Evolutionary conservation across 2,888 invertebrate species (phyloP).

Genomic region (Melolontha melolontha): DNA sequence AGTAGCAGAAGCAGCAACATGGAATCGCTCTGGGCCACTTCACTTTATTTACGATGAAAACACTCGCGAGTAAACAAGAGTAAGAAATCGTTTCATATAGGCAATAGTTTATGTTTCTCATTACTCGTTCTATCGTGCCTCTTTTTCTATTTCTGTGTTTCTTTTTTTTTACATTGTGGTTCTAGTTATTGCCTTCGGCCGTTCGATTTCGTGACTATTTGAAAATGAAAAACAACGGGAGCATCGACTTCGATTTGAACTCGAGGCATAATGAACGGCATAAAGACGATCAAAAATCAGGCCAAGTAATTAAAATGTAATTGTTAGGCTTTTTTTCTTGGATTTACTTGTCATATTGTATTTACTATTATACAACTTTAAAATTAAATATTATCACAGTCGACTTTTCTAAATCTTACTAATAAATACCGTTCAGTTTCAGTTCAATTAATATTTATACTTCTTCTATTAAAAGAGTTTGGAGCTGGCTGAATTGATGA

Average conservation of each 20-base stretch:
- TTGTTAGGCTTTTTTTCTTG: not conserved
- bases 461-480: too few species aligned
- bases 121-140: constrained; percentile 7
- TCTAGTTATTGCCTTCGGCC: not conserved
- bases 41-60: constrained; percentile 33
- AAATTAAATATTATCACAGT: too few species aligned
- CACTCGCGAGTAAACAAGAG: constrained; percentile 34
- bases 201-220: constrained; percentile 30
- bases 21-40: constrained; percentile 34
- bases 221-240: constrained; percentile 34
- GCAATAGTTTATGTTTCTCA: constrained; percentile 35
- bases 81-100: constrained; percentile 32
- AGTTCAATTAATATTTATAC: too few species aligned
- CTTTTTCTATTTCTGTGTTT: constrained; percentile 4
- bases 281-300: constrained; percentile 13
- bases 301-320: constrained; percentile 2
- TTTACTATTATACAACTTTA: too few species aligned
- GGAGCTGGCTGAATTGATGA: too few species aligned
- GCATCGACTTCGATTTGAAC: constrained; percentile 22
- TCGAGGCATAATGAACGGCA: constrained; percentile 14
- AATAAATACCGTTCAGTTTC: too few species aligned
- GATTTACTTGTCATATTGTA: not conserved
- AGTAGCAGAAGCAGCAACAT: constrained; percentile 22
- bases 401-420: too few species aligned
- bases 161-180: constrained; percentile 6